Base-by-base conservation (phyloP, 2,888 invertebrate genomes). In the Lymantria monacha region DNA sequence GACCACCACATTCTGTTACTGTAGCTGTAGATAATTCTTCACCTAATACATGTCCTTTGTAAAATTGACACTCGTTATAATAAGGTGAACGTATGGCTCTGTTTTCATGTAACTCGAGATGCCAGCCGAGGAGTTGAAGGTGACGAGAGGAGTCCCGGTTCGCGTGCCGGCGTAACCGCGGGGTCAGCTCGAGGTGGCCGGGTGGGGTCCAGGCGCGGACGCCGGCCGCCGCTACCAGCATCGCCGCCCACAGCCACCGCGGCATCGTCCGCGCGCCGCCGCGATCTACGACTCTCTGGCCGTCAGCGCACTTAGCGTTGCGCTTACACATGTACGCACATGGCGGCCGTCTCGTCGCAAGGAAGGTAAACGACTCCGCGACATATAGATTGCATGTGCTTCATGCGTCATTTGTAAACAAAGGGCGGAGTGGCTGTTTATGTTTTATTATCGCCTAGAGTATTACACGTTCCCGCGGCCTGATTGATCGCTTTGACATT, bases 371-470 rank as follows among this genome's bases (percentile, higher is more conserved):
- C 90, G 89, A 90, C 90, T 89, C 88, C 85, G 81, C 79, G 77
- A 75, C 79, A 79, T 79, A 79, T 79, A 82, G 81, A 84, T 82
- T 88, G 89, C 89, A 88, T 81, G 80, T 83, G 80, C 81, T 78
- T 76, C 84, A 84, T 87, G 87, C 89, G 90, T 89, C 88, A 89
- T 85, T 85, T 81, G 88, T 89, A 89, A 90, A 90, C 88, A 91
- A 89, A 89, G 88, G 86, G 87, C 81, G 2, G 81, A 70, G 72
- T 83, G 83, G 73, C 79, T 77, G 82, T 82, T 84, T 78, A 78
- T 81, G 77, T 84, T 81, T 78, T 78, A 79, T 77, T 80, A 78
- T 77, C 72, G 78, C 70, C 70, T 77, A 76, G 74, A 72, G 73
- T 70, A 69, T 67, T 72, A 68, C 72, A 71, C 69, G 69, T 73